These are phyloP conservation scores for Platichthys flesus DNA, from an alignment of 2,113 vertebrate species.

Conservation along the genomic window DNA sequence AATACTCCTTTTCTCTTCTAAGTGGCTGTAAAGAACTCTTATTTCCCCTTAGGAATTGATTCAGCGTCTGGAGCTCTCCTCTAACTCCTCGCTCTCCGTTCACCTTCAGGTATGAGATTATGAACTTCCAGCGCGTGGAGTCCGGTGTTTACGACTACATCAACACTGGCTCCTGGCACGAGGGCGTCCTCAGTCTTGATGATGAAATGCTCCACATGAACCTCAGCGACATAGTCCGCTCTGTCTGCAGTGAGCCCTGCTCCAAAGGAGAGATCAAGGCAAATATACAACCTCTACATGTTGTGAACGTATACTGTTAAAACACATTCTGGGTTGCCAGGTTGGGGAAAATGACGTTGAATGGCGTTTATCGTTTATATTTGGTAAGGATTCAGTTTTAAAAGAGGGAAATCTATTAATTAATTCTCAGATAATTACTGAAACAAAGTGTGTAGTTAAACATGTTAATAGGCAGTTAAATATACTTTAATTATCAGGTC, in stretches of 20 bases:
- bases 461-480: no score
- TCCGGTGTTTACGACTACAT: constrained; percentile 92
- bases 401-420: neutral
- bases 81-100: neutral
- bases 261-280: constrained; percentile 97
- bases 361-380: neutral
- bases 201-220: constrained; percentile 95
- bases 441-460: neutral
- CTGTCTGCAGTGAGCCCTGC: constrained; percentile 97
- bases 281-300: neutral
- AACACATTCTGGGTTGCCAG: neutral
- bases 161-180: constrained; percentile 95
- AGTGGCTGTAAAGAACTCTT: neutral
- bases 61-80: neutral
- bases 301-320: neutral
- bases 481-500: no score
- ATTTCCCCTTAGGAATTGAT: constrained; percentile 6
- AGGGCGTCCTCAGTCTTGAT: constrained; percentile 90
- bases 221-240: constrained; percentile 92
- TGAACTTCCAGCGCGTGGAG: constrained; percentile 93
- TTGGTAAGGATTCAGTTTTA: neutral
- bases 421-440: no score
- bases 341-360: neutral
- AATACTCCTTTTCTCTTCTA: neutral
- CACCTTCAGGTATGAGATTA: constrained; percentile 92